Conservation (phyloP, 2,888 invertebrate genomes). For the Ichneumoninae sp. region DNA sequence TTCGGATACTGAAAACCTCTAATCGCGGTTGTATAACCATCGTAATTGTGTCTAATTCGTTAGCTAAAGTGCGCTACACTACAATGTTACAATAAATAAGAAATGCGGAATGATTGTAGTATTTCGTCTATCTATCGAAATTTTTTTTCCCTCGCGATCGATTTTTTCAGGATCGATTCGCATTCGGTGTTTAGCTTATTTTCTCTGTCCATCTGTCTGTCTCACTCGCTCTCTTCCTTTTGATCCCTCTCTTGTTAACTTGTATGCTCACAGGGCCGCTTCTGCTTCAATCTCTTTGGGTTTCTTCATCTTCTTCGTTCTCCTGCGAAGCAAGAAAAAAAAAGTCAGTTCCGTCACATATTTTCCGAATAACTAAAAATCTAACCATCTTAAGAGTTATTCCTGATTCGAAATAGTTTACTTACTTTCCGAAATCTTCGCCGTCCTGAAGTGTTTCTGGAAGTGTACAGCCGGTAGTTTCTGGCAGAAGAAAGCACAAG, state of each 20-base stretch:
- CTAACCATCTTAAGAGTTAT: neutral
- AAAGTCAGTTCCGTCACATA: neutral
- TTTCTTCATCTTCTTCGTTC: slow-evolving; percentile 63
- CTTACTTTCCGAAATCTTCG: slow-evolving; percentile 87
- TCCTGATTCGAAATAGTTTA: slow-evolving; percentile 25
- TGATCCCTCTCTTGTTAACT: slow-evolving; percentile 23
- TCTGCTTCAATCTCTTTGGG: slow-evolving; percentile 74
- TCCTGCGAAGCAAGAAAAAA: slow-evolving; percentile 60
- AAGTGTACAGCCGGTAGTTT: slow-evolving; percentile 90
- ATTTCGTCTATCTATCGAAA: slow-evolving; percentile 52
- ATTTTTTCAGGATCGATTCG: slow-evolving; percentile 48
- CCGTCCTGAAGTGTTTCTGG: slow-evolving; percentile 94
- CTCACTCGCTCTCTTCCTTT: neutral
- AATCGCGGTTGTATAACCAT: slow-evolving; percentile 20
- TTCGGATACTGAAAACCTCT: slow-evolving; percentile 36
- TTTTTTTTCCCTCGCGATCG: slow-evolving; percentile 34
- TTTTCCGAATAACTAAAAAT: no score
- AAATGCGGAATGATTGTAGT: slow-evolving; percentile 74
- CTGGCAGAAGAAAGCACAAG: slow-evolving; percentile 90
- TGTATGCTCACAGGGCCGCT: slow-evolving; percentile 72
- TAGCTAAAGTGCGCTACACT: slow-evolving; percentile 23
- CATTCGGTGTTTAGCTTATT: slow-evolving; percentile 8
- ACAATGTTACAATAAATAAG: slow-evolving; percentile 69
- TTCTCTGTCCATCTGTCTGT: slow-evolving; percentile 23
- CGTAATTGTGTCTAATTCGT: slow-evolving; percentile 35